These are phyloP conservation scores for Lamprotornis superbus DNA, from an alignment of 2,113 vertebrate genomes.

Conservation along the genomic window DNA sequence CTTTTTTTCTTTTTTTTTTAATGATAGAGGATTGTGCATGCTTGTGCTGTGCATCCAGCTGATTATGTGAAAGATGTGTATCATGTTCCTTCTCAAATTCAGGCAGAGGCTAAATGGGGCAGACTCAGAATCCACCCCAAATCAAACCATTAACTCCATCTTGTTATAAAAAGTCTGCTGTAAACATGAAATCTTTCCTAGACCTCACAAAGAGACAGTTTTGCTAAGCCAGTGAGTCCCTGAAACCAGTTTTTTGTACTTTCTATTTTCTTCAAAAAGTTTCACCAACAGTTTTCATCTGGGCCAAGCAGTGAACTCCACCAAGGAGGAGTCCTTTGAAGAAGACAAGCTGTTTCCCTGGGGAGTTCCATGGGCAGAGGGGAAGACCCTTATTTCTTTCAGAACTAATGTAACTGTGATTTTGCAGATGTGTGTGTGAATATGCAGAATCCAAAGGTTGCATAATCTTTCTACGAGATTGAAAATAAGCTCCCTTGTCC, in stretches of 20 bases:
- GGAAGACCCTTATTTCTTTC: background rate
- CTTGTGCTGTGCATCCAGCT: background rate
- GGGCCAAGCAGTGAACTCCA: background rate
- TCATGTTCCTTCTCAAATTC: background rate
- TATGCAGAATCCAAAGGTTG: background rate
- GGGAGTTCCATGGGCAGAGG: background rate
- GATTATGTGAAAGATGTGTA: background rate
- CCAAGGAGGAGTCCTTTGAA: background rate
- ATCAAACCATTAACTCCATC: background rate
- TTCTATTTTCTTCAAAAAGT: background rate
- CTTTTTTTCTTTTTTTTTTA: background rate
- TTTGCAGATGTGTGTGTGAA: background rate
- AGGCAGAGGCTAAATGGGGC: background rate
- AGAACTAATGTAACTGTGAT: background rate
- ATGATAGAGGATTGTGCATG: background rate
- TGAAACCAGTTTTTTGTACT: background rate
- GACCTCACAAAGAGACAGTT: fast-evolving
- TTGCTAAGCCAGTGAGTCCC: background rate
- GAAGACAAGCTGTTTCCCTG: background rate
- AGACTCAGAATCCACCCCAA: background rate
- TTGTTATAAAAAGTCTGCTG: background rate
- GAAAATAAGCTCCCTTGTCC: background rate
- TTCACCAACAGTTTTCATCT: background rate
- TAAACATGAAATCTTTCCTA: background rate
- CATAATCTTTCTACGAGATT: background rate